Evolutionary conservation across 1,140 invertebrate genomes (phyloP), one percentile per base, ranked within the genome.

Genomic region (Limonius californicus): DNA sequence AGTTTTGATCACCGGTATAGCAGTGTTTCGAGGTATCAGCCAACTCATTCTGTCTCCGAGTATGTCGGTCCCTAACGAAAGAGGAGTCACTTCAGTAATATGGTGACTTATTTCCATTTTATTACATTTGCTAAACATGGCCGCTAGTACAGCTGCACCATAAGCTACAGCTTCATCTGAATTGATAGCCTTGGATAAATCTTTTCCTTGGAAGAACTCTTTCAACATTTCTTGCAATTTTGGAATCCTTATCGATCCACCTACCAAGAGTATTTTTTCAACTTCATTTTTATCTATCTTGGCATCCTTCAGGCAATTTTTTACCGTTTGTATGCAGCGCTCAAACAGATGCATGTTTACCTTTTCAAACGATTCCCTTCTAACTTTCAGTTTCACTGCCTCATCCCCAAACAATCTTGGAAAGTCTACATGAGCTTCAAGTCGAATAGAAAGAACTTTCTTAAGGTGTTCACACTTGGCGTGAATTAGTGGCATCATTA

Each of bases 401-500:
- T 27, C 23, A 27, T 27, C 3, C 23, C n/a, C n/a, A n/a, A n/a
- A n/a, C n/a, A n/a, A n/a, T 54, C 84, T 81, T 23, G 89, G 83
- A 1, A 95, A 95, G 93, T 90, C 15, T 97, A 94, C 16, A 99
- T 80, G 54, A 50, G 3, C 74, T 78, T 98, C 95, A 89, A 97
- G 94, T 7, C 95, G 98, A n/a, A 99, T 95, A 0, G 95, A 98
- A 1, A 98, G 79, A 76, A 98, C 95, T 70, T 94, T 94, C 78
- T 99, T 99, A 0, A 97, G 96, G 73, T 98, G 98, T 78, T 99
- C 96, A 0, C 96, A 89, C 0, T 96, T 95, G 81, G 98, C 96
- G 76, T 96, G 95, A 42, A 99, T 79, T 65, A 96, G 83, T 76
- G 98, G 95, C 91, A 99, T 94, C 0, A 97, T 95, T 93, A 97